Base-by-base conservation (phyloP, 2,113 vertebrate species). In the Nannobrachium achirus region DNA sequence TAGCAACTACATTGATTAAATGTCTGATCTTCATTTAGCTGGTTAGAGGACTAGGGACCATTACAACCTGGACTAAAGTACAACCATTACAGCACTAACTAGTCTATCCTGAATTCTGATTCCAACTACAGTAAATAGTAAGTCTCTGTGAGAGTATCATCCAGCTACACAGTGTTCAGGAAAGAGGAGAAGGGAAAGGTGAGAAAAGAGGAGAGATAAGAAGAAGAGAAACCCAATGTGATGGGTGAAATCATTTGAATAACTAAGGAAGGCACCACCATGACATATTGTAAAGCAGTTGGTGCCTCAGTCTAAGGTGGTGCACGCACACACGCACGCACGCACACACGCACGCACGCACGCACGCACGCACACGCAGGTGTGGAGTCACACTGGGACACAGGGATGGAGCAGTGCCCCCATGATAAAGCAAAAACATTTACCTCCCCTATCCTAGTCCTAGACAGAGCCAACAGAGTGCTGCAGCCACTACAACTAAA, bases 311-410 rank as follows among this genome's bases (percentile, higher is more conserved):
- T 51, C 15, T 52, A 52, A 15, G 1, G n/a, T n/a, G n/a, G n/a
- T n/a, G n/a, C 25, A 25, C 25, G 25, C 25, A 25, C 25, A 2
- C 25, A 25, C 25, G 4, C 25, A 3, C 56, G 8, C 15, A 16
- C 14, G 18, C 39, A 58, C 14, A 41, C n/a, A 58, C 15, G 18
- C 56, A 44, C 56, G 41, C 64, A 55, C 44, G 33, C 0, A 40
- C 48, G 56, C 13, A 7, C 46, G 15, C 39, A 41, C 40, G 40
- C n/a, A n/a, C 14, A 48, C 61, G 33, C 33, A 0, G 8, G 14
- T 15, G 56, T 6, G n/a, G 65, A 83, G 76, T 78, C 72, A 82
- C 56, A 66, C 3, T 20, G 60, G 75, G 76, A 79, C 79, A 62
- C 10, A 48, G 9, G 15, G 55, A 2, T 5, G 25, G 55, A 13